Evolutionary conservation across 1,140 invertebrate species (phyloP), one percentile per base, ranked within the genome.

Genomic region (Drosophila eugracilis): DNA sequence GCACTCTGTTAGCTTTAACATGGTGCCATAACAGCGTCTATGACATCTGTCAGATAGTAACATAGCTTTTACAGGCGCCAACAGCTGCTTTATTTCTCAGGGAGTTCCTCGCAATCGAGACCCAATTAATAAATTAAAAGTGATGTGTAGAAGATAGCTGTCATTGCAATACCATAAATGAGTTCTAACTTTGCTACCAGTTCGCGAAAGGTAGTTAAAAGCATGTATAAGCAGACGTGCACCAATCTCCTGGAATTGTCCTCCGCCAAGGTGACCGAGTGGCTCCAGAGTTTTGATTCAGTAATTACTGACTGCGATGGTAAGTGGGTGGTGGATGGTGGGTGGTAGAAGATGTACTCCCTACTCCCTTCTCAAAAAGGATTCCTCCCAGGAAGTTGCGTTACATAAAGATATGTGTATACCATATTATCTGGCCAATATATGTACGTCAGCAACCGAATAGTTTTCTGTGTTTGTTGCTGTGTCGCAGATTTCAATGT

Each of bases 261-360:
- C 7, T 76, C 92, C 55, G 91, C 93, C 19, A 93, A 95, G 76
- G 83, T 95, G 19, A 91, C 92, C 37, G 91, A 93, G 37, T 96
- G 96, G 92, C 78, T 97, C 1, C 92, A 95, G 78, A 95, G 95
- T 4, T 95, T 97, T 78, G 96, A 97, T 89, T 95, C 94, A 19
- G 94, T 97, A 53, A 91, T 97, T 53, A 95, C 95, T 21, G 96
- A 97, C 89, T 97, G 96, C 91, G 96, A 97, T 94, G 97, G 97
- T 95, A 92, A 93, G 92, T 91, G 55, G 34, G 39, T 28, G 21
- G 21, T n/a, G 21, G 7, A 5, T 30, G 28, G 26, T 28, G 26
- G 4, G 26, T n/a, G n/a, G 36, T 41, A 1, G 30, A 39, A 15
- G 30, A 12, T 42, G 7, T 17, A 15, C 22, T 45, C 3, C 14